Evolutionary conservation across 2,888 invertebrate genomes (phyloP).

Genomic region (Scotopteryx bipunctaria): DNA sequence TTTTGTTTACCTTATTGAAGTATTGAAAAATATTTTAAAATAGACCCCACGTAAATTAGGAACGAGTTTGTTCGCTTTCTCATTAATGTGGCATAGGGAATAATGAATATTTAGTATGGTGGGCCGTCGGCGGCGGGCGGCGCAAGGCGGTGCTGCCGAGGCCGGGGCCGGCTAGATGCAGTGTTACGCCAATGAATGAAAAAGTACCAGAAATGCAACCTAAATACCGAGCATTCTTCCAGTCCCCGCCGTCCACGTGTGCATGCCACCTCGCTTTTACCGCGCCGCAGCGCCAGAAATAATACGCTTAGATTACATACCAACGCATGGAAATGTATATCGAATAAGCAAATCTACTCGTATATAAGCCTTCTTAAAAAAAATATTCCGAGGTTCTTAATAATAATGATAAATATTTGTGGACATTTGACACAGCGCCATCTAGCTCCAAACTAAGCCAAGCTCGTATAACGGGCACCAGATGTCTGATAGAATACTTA

Average conservation of each 20-base stretch:
- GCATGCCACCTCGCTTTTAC: constrained; percentile 70
- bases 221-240: constrained; percentile 80
- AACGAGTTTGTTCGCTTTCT: constrained; percentile 58
- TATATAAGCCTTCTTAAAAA: too few species aligned
- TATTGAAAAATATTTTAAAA: constrained; percentile 37
- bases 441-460: too few species aligned
- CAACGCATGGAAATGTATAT: constrained; percentile 63
- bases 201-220: constrained; percentile 81
- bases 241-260: constrained; percentile 72
- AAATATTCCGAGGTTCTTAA: too few species aligned
- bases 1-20: constrained; percentile 42
- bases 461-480: too few species aligned
- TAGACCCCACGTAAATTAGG: constrained; percentile 45
- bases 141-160: constrained; percentile 34
- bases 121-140: constrained; percentile 33
- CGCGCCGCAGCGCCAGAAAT: constrained; percentile 66
- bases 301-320: constrained; percentile 71
- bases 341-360: constrained; percentile 61
- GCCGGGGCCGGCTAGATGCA: constrained; percentile 61
- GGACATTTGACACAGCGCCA: too few species aligned
- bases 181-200: constrained; percentile 80
- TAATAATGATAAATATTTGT: too few species aligned
- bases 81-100: constrained; percentile 59
- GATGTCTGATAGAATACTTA: too few species aligned
- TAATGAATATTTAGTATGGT: constrained; percentile 60